Conservation (phyloP, 1,140 invertebrate species). For the Caenorhabditis inopinata region DNA sequence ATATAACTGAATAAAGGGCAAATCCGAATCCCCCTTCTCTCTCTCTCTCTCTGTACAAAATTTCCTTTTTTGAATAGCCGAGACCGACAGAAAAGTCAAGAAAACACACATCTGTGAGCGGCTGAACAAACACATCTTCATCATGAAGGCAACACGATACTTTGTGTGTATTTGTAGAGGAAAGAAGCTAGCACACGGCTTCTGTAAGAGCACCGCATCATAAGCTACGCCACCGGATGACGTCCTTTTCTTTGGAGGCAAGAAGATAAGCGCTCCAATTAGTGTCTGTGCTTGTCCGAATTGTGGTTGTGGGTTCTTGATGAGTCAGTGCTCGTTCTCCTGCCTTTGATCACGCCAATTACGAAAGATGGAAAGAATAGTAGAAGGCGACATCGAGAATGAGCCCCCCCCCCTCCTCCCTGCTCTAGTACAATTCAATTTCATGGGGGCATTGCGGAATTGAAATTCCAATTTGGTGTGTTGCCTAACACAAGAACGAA, state of each 20-base stretch:
- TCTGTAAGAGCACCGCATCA: constrained; percentile 14
- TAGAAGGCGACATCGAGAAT: constrained; percentile 10
- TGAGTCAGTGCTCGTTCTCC: not conserved
- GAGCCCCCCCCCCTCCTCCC: not conserved
- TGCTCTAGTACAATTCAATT: constrained; percentile 13
- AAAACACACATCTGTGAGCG: not conserved
- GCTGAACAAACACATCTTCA: constrained; percentile 31
- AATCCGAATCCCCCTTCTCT: not conserved
- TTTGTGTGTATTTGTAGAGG: not conserved
- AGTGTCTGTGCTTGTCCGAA: not conserved
- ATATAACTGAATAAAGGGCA: too few species aligned
- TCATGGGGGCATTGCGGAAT: not conserved
- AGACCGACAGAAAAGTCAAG: constrained; percentile 22
- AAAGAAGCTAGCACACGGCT: constrained; percentile 20
- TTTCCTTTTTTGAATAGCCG: not conserved
- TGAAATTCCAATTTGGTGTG: constrained; percentile 10
- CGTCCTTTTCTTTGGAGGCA: not conserved
- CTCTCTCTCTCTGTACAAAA: not conserved
- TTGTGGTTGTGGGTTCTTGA: not conserved
- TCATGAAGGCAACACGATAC: constrained; percentile 27
- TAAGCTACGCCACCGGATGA: constrained; percentile 8
- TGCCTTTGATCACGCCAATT: constrained; percentile 17
- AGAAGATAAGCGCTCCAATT: constrained; percentile 31
- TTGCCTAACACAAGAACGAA: not conserved
- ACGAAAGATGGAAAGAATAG: not conserved